phyloP scores from a whole-genome alignment of 2,888 invertebrate species.

The Agrotis ipsilon region DNA sequence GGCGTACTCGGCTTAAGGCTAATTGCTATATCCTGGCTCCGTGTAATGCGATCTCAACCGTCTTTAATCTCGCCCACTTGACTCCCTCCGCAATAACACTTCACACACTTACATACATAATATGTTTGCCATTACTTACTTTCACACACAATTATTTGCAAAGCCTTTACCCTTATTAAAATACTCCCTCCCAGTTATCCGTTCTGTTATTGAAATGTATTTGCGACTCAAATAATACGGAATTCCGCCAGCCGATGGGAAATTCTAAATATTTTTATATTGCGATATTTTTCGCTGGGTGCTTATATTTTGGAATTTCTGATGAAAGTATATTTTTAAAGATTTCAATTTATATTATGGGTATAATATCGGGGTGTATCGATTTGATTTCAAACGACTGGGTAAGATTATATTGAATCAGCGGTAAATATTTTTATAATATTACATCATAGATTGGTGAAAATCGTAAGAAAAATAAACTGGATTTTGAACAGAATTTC shows the following conservation, averaged over 20 bases:
- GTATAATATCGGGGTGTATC: slow-evolving; percentile 30
- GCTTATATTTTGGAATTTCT: slow-evolving; percentile 39
- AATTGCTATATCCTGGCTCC: slow-evolving; percentile 71
- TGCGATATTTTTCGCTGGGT: slow-evolving; percentile 38
- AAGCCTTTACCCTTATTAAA: slow-evolving; percentile 47
- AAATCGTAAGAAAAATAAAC: too few relatives aligned
- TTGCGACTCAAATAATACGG: slow-evolving; percentile 39
- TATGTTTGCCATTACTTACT: slow-evolving; percentile 54
- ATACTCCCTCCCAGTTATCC: slow-evolving; percentile 28
- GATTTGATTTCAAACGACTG: neutral
- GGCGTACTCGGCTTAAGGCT: slow-evolving; percentile 62
- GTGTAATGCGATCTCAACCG: slow-evolving; percentile 64
- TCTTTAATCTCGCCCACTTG: slow-evolving; percentile 64
- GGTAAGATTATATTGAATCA: neutral
- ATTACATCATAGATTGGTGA: too few relatives aligned
- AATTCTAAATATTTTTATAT: slow-evolving; percentile 52
- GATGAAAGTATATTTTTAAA: slow-evolving; percentile 47
- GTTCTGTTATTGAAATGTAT: slow-evolving; percentile 45
- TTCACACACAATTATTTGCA: slow-evolving; percentile 57
- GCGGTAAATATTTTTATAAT: too few relatives aligned
- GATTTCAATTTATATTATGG: slow-evolving; percentile 42
- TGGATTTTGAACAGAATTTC: neutral
- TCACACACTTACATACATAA: slow-evolving; percentile 30
- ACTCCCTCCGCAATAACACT: slow-evolving; percentile 46
- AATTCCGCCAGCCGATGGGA: slow-evolving; percentile 7